Percentiles rank a stretch among this genome's conserved stretches.
Evolutionary conservation across 2,113 vertebrate genomes (phyloP).

Genomic region (Urocynchramus pylzowi): DNA sequence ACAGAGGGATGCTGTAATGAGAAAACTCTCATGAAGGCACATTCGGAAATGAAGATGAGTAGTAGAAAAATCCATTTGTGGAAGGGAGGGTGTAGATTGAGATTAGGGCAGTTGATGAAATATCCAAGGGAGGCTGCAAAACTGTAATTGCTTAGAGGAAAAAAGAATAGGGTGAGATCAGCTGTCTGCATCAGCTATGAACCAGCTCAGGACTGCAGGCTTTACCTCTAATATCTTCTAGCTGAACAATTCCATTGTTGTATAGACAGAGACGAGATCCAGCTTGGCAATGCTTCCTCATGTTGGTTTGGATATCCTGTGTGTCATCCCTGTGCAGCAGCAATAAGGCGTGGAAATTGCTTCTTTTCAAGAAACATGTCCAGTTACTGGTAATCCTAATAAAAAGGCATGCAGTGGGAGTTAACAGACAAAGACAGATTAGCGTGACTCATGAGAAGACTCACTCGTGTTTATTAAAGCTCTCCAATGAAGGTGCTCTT

Average conservation of each 20-base stretch:
- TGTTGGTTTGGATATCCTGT: slow-evolving; percentile 7
- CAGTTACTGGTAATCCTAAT: slow-evolving; percentile 21
- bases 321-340: slow-evolving; percentile 26
- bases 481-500: not conserved
- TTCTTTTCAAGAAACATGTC: not conserved
- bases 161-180: not conserved
- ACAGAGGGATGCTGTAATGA: not conserved
- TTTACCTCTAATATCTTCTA: not conserved
- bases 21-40: not conserved
- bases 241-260: not conserved
- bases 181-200: not conserved
- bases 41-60: not conserved
- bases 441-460: slow-evolving; percentile 43
- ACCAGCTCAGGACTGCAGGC: not conserved
- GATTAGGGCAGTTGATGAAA: not conserved
- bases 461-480: not conserved
- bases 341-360: not conserved
- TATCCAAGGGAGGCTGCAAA: not conserved
- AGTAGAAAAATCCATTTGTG: not conserved
- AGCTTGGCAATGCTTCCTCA: not conserved
- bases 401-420: slow-evolving; percentile 6
- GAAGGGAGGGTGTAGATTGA: not conserved
- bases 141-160: not conserved
- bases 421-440: not conserved
- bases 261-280: not conserved